Evolutionary conservation across 1,140 invertebrate species (phyloP), one percentile per base, ranked within the genome.

Genomic region (Goniozus legneri): DNA sequence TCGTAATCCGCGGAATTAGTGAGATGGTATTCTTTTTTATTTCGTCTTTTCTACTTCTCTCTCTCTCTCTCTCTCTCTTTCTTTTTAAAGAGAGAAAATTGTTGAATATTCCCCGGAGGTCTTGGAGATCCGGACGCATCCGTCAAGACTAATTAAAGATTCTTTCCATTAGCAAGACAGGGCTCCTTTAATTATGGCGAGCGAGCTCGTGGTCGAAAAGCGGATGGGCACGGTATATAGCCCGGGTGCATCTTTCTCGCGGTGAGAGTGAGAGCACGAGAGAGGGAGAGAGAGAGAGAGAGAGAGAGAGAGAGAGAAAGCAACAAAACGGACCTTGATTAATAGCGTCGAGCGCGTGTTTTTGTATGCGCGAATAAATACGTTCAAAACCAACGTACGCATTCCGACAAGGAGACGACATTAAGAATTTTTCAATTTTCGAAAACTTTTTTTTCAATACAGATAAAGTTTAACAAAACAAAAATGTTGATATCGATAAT

Each of bases 301-400:
- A 15, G 14, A 2, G 7, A 12, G 15, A 8, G 7, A 38, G 40
- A 34, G 31, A 32, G 34, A 43, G 52, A 53, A 48, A 62, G 63
- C 52, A 55, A 57, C 60, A 52, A 63, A 66, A 65, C 52, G 39
- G 30, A n/a, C 24, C 21, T 60, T 65, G 63, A 67, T 67, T 65
- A 67, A 67, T 67, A 56, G 64, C 42, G 45, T 38, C 22, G 50
- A n/a, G n/a, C n/a, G n/a, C n/a, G n/a, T n/a, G n/a, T n/a, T n/a
- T n/a, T n/a, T n/a, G n/a, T n/a, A n/a, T n/a, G n/a, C n/a, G n/a
- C n/a, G n/a, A n/a, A n/a, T n/a, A n/a, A n/a, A n/a, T n/a, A n/a
- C n/a, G n/a, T n/a, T n/a, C n/a, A n/a, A n/a, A n/a, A n/a, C n/a
- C n/a, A n/a, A n/a, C n/a, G n/a, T n/a, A n/a, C n/a, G n/a, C n/a